Evolutionary conservation across 2,113 vertebrate species (phyloP).

Genomic region (Plotosus lineatus): DNA sequence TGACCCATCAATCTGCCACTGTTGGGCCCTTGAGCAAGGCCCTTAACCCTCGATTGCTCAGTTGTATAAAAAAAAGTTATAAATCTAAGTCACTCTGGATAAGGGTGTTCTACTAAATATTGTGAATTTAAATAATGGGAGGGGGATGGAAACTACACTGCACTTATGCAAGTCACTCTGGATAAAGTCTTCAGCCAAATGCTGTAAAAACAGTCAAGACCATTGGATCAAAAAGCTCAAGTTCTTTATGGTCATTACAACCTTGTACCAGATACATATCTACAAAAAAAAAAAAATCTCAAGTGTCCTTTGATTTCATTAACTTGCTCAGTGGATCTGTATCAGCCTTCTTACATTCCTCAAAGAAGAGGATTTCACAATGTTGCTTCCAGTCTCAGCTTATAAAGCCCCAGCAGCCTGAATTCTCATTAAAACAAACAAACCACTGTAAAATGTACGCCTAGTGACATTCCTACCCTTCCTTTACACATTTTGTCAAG

Average conservation of each 20-base stretch:
- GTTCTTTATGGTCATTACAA: constrained; percentile 13
- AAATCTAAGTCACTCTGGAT: too few species aligned
- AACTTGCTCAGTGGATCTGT: constrained; percentile 30
- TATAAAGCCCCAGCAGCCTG: constrained; percentile 10
- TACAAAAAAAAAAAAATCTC: constrained; percentile 35
- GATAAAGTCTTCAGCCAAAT: neutral
- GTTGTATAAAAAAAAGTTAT: too few species aligned
- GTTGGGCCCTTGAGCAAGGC: too few species aligned
- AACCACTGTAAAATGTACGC: constrained; percentile 14
- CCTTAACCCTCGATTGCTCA: too few species aligned
- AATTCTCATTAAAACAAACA: constrained; percentile 27
- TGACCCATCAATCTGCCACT: too few species aligned
- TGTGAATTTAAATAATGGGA: too few species aligned
- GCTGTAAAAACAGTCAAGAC: neutral
- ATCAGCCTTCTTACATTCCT: constrained; percentile 26
- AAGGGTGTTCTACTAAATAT: too few species aligned
- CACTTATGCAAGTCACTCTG: neutral
- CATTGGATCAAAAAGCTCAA: neutral
- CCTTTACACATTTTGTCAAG: neutral
- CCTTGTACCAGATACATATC: constrained; percentile 7
- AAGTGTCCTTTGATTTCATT: constrained; percentile 45
- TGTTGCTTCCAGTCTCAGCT: constrained; percentile 13
- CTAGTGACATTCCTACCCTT: constrained; percentile 19
- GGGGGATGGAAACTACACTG: neutral
- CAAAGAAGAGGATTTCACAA: constrained; percentile 22